phyloP scores from a whole-genome alignment of 2,797 vertebrate genomes.

The Macroramphosus scolopax region DNA sequence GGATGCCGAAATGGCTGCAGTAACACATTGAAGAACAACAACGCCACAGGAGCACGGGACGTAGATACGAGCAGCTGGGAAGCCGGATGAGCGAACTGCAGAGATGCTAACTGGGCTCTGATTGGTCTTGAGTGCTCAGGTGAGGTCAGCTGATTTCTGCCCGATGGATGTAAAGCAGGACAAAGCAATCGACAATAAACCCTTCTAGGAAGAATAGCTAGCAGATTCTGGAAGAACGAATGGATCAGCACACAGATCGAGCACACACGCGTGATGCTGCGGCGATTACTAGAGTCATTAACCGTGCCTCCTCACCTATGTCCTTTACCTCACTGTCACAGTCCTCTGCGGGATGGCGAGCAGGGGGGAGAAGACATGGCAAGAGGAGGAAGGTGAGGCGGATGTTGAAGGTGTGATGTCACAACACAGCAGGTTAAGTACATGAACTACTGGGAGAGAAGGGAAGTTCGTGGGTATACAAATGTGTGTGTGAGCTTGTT shows the following conservation, averaged over 20 bases:
- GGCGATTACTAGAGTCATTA: slow-evolving; percentile 2
- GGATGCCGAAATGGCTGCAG: slow-evolving; percentile 8
- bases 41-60: slow-evolving; percentile 11
- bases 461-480: no score
- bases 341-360: slow-evolving; percentile 80
- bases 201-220: no score
- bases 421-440: not conserved
- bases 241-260: slow-evolving; percentile 29
- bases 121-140: no score
- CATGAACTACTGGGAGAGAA: no score
- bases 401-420: no score
- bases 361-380: slow-evolving; percentile 43
- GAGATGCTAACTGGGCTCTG: no score
- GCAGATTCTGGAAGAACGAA: slow-evolving; percentile 11
- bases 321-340: slow-evolving; percentile 89
- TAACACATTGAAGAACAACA: slow-evolving; percentile 2
- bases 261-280: slow-evolving; percentile 30
- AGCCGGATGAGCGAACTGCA: not conserved
- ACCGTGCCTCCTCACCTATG: slow-evolving; percentile 80
- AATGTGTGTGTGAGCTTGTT: no score
- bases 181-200: slow-evolving; percentile 1
- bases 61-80: slow-evolving; percentile 3
- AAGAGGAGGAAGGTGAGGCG: slow-evolving; percentile 30
- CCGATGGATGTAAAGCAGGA: slow-evolving; percentile 14
- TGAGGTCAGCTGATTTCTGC: no score